Evolutionary conservation across 2,888 invertebrate genomes (phyloP), one percentile per base, ranked within the genome.

Genomic region (Troides oblongomaculatus): DNA sequence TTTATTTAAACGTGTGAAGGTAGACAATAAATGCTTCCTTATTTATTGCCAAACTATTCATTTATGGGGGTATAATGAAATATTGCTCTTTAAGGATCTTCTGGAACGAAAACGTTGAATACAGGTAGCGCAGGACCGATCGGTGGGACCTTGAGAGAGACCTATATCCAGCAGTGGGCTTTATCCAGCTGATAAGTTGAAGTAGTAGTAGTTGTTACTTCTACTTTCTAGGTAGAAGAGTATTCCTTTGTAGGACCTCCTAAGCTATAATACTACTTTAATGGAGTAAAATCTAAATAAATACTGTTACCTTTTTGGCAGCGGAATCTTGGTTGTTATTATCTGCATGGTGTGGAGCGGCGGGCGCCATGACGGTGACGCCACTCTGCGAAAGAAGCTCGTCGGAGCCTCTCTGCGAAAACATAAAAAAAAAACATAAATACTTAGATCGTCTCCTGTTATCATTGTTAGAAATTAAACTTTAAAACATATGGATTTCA

Each of bases 301-400:
- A 85, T 7, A 14, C 43, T 43, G 94, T 94, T 92, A 98, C 98
- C 96, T 98, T 98, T 94, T 98, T 98, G 78, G 97, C 97, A 87
- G 98, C 98, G 82, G 95, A 95, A 92, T 96, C 96, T 87, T 96
- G 96, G 93, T 98, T 98, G 93, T 97, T 98, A 94, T 97, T 97
- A 93, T 98, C 98, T 77, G 96, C 95, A 85, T 96, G 96, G 86
- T 95, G 95, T 78, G 96, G 97, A 93, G 97, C 97, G 93, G 97
- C 96, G 85, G 97, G 96, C 93, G 97, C 97, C 96, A 98, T 97
- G 89, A 96, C 96, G 93, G 96, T 96, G 90, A 98, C 97, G 94
- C 97, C 97, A 93, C 97, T 96, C 94, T 97, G 97, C 93, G 97
- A 97, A 93, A 98, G 95, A 93, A 98, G 96, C 95, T 98, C 98